Evolutionary conservation across 2,888 invertebrate species (phyloP).

Genomic region (Agrochola litura): DNA sequence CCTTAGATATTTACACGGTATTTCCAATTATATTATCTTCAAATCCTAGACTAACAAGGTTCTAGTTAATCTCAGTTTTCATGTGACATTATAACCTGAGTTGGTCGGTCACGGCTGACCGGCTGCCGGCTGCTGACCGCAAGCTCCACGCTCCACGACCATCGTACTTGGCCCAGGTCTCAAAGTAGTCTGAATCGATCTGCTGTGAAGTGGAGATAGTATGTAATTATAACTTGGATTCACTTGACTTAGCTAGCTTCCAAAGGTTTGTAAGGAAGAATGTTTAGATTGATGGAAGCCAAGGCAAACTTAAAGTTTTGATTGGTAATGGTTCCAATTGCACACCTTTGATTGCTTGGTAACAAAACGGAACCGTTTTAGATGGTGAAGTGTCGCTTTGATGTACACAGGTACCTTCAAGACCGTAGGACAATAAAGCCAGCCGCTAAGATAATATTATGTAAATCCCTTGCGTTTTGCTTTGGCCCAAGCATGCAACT

Average conservation of each 20-base stretch:
- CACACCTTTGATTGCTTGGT: slow-evolving; percentile 8
- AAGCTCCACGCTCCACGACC: slow-evolving; percentile 51
- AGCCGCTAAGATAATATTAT: background rate
- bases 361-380: background rate
- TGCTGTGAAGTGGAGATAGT: slow-evolving; percentile 13
- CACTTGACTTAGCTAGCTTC: slow-evolving; percentile 13
- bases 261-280: slow-evolving; percentile 6
- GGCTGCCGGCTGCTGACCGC: slow-evolving; percentile 47
- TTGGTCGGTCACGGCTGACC: slow-evolving; percentile 55
- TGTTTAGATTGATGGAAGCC: background rate
- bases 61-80: slow-evolving; percentile 32
- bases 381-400: background rate
- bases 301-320: background rate
- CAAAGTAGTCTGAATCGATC: slow-evolving; percentile 28
- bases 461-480: background rate
- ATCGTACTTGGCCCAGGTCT: slow-evolving; percentile 14
- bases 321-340: background rate
- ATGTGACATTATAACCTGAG: slow-evolving; percentile 46
- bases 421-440: background rate
- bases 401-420: background rate
- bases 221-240: slow-evolving; percentile 27
- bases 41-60: slow-evolving; percentile 8
- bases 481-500: too few species aligned
- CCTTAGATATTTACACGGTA: background rate
- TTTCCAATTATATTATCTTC: background rate